Conservation (phyloP, 37 sponge, comb jelly and placozoan species). For the Theonella swinhoei region DNA sequence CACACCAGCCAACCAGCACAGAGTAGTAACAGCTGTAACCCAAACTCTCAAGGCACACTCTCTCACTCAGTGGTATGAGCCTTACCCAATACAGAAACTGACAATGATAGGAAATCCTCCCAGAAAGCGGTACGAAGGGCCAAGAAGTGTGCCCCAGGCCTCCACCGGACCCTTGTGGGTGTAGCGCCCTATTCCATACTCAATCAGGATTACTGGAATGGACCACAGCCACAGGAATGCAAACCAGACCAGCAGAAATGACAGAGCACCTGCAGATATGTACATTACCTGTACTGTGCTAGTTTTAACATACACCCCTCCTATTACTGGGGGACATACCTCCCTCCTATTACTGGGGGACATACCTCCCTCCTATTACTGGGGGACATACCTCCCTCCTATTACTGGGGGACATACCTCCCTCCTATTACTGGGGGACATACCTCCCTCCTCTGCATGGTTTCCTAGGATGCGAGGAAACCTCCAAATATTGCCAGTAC, state of each 20-base stretch:
- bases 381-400: too few relatives aligned
- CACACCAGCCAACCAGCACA: conserved; percentile 87
- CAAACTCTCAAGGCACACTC: background rate
- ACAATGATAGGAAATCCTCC: conserved; percentile 69
- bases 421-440: too few relatives aligned
- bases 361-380: too few relatives aligned
- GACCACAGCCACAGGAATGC: conserved; percentile 83
- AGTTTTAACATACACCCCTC: background rate
- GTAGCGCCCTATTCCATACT: conserved; percentile 81
- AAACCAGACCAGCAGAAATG: conserved; percentile 82
- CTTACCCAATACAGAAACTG: conserved; percentile 67
- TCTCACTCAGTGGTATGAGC: background rate
- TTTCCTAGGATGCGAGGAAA: conserved; percentile 84
- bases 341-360: too few relatives aligned
- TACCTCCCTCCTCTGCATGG: conserved; percentile 76
- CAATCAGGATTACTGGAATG: conserved; percentile 81
- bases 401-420: too few relatives aligned
- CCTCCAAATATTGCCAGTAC: conserved; percentile 91
- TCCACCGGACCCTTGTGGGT: conserved; percentile 70
- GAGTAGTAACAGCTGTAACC: conserved; percentile 74
- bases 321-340: too few relatives aligned
- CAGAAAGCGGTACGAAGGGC: conserved; percentile 75
- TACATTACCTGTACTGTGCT: background rate
- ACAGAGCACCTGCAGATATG: conserved; percentile 63
- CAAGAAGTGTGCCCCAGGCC: conserved; percentile 58